Evolutionary conservation across 92 coral and sea anemone genomes (phyloP).

Genomic region (Umimayanthus kanabou): DNA sequence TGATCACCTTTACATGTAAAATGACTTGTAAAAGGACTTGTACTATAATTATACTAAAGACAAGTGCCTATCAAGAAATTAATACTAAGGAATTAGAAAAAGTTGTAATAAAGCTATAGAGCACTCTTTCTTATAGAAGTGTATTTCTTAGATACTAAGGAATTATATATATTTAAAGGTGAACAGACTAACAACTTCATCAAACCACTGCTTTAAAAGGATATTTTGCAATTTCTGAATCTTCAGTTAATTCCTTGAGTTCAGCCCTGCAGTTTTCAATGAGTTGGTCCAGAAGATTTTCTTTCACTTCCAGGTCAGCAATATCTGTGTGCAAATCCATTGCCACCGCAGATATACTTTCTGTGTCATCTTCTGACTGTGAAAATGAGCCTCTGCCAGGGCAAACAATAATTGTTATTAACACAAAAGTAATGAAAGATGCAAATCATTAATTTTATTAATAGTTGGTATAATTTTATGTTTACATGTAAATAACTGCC

Average conservation of each 20-base stretch:
- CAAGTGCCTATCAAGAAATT: background rate
- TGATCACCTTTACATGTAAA: no score
- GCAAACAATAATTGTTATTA: no score
- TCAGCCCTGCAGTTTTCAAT: conserved; percentile 83
- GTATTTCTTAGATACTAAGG: background rate
- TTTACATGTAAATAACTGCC: no score
- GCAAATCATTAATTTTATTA: background rate
- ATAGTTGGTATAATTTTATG: no score
- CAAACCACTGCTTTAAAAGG: conserved; percentile 56
- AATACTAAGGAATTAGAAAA: no score
- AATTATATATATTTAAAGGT: background rate
- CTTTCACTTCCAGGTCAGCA: conserved; percentile 96
- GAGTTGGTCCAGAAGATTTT: conserved; percentile 79
- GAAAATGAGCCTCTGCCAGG: conserved; percentile 41
- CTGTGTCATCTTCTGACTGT: conserved; percentile 37
- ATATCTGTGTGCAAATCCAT: conserved; percentile 96
- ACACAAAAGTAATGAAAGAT: background rate
- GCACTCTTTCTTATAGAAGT: no score
- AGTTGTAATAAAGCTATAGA: no score
- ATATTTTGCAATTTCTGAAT: conserved; percentile 82
- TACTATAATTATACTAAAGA: background rate
- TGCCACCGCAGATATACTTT: conserved; percentile 65
- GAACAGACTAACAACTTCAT: no score
- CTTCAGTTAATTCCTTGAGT: conserved; percentile 81
- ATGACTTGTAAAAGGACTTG: no score